phyloP scores from a whole-genome alignment of 2,113 vertebrate species.

The Oryzias curvinotus region DNA sequence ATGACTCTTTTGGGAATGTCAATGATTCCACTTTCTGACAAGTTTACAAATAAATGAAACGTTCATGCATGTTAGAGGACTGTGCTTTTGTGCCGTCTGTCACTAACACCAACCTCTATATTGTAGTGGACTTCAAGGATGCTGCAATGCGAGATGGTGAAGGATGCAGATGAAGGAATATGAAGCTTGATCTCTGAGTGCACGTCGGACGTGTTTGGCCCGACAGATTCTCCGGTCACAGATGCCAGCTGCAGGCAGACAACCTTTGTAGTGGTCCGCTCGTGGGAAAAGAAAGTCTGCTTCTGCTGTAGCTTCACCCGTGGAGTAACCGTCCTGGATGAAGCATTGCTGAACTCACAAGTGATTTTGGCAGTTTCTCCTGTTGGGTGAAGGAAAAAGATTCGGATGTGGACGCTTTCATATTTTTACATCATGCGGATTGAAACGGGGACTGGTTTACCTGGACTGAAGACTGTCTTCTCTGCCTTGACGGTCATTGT shows the following conservation, averaged over 20 bases:
- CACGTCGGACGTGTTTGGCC: background rate
- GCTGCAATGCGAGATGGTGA: conserved; percentile 60
- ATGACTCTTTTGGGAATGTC: too few species aligned
- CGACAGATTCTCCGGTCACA: background rate
- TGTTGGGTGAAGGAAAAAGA: conserved; percentile 16
- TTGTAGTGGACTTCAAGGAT: conserved; percentile 42
- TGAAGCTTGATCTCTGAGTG: conserved; percentile 28
- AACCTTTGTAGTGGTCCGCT: rapidly evolving
- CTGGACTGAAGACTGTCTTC: conserved; percentile 53
- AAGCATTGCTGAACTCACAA: conserved; percentile 46
- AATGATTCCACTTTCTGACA: too few species aligned
- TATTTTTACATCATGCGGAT: background rate
- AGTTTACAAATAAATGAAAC: background rate
- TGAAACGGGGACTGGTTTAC: conserved; percentile 19
- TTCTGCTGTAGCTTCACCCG: conserved; percentile 45
- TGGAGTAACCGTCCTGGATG: conserved; percentile 29
- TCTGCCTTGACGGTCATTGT: conserved; percentile 25
- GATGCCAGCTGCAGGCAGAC: rapidly evolving
- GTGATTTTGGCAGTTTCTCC: conserved; percentile 53
- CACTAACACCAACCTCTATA: conserved; percentile 45
- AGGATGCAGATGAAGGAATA: conserved; percentile 20
- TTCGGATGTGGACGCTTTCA: background rate
- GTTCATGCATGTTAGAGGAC: background rate
- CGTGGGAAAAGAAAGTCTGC: conserved; percentile 25
- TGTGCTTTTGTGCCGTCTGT: background rate